Conservation (phyloP, 2,113 vertebrate species). For the Ceyx margarethae region DNA sequence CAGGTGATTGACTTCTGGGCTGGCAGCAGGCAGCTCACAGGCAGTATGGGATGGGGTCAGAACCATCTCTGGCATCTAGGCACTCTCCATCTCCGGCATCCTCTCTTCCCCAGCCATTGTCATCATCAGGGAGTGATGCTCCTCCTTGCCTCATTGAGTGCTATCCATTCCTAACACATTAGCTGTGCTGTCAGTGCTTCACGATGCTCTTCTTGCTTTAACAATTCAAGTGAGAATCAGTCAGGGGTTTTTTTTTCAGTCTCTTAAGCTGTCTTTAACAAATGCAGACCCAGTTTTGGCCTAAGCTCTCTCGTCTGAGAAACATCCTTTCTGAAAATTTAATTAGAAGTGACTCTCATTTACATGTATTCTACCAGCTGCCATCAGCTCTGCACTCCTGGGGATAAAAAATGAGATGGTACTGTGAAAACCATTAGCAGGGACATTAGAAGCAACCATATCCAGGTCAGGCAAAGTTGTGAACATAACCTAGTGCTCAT, state of each 20-base stretch:
- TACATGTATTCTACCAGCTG: constrained; percentile 4
- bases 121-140: neutral
- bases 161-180: neutral
- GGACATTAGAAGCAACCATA: neutral
- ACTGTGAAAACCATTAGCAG: neutral
- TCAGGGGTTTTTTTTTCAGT: neutral
- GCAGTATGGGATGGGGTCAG: neutral
- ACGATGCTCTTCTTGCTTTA: neutral
- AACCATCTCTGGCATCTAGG: neutral
- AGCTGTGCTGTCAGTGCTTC: neutral
- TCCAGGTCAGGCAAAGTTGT: neutral
- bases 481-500: neutral
- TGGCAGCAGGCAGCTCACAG: accelerated
- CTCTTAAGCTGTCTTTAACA: neutral
- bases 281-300: neutral
- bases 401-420: neutral
- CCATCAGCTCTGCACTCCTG: neutral
- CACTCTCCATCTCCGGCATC: neutral
- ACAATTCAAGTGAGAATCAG: neutral
- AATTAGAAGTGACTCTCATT: constrained; percentile 25
- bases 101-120: neutral
- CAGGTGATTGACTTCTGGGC: neutral
- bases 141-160: neutral
- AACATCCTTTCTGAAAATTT: constrained; percentile 13
- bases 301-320: constrained; percentile 13